Evolutionary conservation across 1,140 invertebrate genomes (phyloP).

Genomic region (Ceratina australensis): DNA sequence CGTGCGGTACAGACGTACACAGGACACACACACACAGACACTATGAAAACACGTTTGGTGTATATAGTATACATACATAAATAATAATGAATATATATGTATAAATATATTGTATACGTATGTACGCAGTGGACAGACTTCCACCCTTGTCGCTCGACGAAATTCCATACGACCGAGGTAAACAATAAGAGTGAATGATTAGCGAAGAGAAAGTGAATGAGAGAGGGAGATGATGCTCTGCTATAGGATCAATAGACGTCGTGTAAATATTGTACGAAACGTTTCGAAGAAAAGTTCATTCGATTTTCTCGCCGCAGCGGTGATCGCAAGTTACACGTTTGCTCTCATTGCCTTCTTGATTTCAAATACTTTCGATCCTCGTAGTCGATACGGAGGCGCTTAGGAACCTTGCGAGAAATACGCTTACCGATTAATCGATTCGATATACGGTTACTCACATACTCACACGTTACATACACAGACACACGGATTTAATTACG

Average conservation of each 20-base stretch:
- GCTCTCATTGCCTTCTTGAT: slow-evolving; percentile 3
- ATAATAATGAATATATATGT: slow-evolving; percentile 31
- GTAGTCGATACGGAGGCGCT: not conserved
- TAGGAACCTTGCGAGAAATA: not conserved
- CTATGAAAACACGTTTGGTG: slow-evolving; percentile 31
- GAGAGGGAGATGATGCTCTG: slow-evolving; percentile 29
- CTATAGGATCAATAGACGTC: slow-evolving; percentile 44
- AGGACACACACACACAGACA: slow-evolving; percentile 13
- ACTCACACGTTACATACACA: not conserved
- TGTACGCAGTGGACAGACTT: slow-evolving; percentile 40
- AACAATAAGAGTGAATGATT: not conserved
- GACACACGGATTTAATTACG: not conserved
- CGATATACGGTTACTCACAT: not conserved
- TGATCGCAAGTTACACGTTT: not conserved
- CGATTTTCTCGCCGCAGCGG: slow-evolving; percentile 1
- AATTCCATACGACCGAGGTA: slow-evolving; percentile 35
- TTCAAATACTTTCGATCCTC: not conserved
- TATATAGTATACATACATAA: slow-evolving; percentile 59
- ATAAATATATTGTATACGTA: slow-evolving; percentile 48
- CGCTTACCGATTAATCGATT: slow-evolving; percentile 10
- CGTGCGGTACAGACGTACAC: not conserved
- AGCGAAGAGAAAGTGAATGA: slow-evolving; percentile 18
- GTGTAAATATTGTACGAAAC: slow-evolving; percentile 74
- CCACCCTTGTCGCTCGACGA: slow-evolving; percentile 40
- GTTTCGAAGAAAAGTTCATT: slow-evolving; percentile 45